These are phyloP conservation scores for Operophtera brumata DNA, from an alignment of 2,888 invertebrate genomes.

Conservation along the genomic window DNA sequence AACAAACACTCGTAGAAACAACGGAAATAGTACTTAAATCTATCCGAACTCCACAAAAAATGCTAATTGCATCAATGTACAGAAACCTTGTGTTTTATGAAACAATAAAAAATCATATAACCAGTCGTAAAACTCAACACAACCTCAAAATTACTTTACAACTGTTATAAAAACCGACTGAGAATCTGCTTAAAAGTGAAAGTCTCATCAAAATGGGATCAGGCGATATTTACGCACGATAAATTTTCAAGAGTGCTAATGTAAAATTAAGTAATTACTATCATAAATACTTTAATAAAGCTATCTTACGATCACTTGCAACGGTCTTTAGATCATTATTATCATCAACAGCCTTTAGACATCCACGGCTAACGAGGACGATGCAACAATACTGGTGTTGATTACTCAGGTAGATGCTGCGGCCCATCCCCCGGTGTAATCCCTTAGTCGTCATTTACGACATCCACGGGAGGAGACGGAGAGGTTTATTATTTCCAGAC, in stretches of 20 bases:
- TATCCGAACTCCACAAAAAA: slow-evolving; percentile 1
- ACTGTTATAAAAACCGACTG: slow-evolving; percentile 17
- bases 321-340: no score
- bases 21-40: background rate
- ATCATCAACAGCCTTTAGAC: no score
- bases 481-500: no score
- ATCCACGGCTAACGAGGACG: no score
- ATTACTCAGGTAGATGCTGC: no score
- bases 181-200: slow-evolving; percentile 26
- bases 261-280: slow-evolving; percentile 5
- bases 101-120: slow-evolving; percentile 17
- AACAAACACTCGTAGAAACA: background rate
- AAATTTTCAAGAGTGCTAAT: slow-evolving; percentile 17
- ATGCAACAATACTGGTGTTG: no score
- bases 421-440: no score
- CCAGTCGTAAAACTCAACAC: slow-evolving; percentile 13
- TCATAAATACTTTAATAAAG: no score
- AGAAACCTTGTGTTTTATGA: slow-evolving; percentile 2
- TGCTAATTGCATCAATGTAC: background rate
- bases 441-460: no score
- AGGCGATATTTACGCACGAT: slow-evolving; percentile 26
- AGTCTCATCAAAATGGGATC: slow-evolving; percentile 28
- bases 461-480: no score
- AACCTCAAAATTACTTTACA: slow-evolving; percentile 18
- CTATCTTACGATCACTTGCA: no score